These are phyloP conservation scores for Pammene fasciana DNA, from an alignment of 2,888 invertebrate species.

Conservation along the genomic window DNA sequence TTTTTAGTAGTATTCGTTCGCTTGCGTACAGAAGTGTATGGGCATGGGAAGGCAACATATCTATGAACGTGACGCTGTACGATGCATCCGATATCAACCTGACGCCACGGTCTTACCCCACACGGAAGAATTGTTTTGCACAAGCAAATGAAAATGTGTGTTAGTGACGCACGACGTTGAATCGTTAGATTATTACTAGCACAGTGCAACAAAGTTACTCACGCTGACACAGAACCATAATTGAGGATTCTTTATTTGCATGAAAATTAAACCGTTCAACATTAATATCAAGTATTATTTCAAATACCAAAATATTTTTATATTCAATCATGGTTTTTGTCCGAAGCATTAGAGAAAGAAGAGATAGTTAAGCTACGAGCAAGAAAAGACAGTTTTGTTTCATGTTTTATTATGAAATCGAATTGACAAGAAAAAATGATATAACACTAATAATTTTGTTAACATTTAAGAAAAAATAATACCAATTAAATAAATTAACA, in stretches of 20 bases:
- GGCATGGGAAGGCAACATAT: no score
- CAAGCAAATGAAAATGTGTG: neutral
- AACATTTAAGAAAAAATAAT: constrained; percentile 64
- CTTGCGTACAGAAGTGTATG: no score
- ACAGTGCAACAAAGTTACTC: neutral
- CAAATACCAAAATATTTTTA: no score
- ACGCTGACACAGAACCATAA: neutral
- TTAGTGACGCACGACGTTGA: neutral
- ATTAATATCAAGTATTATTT: no score
- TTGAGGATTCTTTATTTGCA: neutral
- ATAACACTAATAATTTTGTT: constrained; percentile 70
- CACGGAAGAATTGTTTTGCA: no score
- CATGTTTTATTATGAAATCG: constrained; percentile 66
- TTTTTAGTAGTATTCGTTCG: no score
- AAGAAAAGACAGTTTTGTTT: constrained; percentile 70
- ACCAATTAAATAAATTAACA: constrained; percentile 52
- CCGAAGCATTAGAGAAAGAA: neutral
- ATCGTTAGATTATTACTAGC: neutral
- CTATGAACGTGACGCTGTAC: no score
- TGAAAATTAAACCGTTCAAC: no score
- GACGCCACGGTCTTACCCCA: no score
- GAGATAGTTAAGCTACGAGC: constrained; percentile 47
- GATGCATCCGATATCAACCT: no score
- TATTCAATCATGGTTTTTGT: constrained; percentile 1
- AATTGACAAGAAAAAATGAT: constrained; percentile 66